Evolutionary conservation across 2,888 invertebrate species (phyloP).

Genomic region (Hetaerina titia): DNA sequence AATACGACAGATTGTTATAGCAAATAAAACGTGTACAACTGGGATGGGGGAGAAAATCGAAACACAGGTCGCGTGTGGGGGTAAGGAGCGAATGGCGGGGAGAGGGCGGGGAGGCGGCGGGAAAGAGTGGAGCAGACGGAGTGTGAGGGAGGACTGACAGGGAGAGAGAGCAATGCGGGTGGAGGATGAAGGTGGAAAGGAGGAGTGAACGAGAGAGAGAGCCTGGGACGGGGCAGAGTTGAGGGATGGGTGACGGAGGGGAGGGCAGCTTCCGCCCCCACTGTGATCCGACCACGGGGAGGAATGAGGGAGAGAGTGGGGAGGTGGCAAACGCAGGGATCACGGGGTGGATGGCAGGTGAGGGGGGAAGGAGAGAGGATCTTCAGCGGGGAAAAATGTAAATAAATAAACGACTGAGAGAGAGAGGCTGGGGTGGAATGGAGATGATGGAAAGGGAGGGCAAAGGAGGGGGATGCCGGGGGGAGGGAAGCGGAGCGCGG

Average conservation of each 20-base stretch:
- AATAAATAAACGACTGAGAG: constrained; percentile 1
- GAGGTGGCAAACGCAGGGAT: not conserved
- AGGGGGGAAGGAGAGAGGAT: not conserved
- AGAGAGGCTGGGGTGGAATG: not conserved
- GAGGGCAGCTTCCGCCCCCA: constrained; percentile 16
- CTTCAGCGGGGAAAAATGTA: not conserved
- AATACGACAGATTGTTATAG: too few species aligned
- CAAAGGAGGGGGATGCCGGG: too few species aligned
- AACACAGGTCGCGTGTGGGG: not conserved
- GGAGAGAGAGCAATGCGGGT: constrained; percentile 22
- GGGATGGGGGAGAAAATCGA: too few species aligned
- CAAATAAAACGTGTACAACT: too few species aligned
- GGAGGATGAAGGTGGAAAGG: not conserved
- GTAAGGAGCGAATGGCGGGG: not conserved
- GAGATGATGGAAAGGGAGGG: not conserved
- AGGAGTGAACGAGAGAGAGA: not conserved
- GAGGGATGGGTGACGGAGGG: not conserved
- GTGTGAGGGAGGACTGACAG: not conserved
- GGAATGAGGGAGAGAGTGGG: not conserved
- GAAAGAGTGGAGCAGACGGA: not conserved
- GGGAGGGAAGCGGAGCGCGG: not conserved
- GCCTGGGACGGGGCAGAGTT: not conserved
- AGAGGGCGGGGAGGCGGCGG: not conserved
- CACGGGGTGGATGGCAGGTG: not conserved
- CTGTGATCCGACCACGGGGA: not conserved